These are phyloP conservation scores for Sinotaia quadrata DNA, from an alignment of 2,888 invertebrate genomes.

Conservation along the genomic window DNA sequence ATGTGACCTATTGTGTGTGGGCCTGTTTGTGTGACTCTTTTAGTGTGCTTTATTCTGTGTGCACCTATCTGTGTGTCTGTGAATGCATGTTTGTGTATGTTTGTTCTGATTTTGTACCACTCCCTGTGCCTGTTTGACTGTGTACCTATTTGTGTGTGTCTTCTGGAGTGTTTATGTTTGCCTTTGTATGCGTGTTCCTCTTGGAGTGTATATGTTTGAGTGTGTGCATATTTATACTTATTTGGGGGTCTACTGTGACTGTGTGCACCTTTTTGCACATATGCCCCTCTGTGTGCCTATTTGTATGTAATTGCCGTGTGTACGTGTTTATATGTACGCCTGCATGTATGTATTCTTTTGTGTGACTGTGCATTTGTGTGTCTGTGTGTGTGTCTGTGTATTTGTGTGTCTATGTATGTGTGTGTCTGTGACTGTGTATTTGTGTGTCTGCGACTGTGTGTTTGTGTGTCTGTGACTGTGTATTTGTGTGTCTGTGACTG, in stretches of 20 bases:
- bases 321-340: too few relatives aligned
- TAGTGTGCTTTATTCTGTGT: not conserved
- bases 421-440: too few relatives aligned
- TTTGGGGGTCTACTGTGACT: not conserved
- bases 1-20: not conserved
- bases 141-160: not conserved
- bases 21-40: not conserved
- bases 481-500: too few relatives aligned
- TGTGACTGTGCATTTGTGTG: too few relatives aligned
- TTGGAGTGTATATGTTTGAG: not conserved
- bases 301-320: too few relatives aligned
- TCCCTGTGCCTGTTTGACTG: not conserved
- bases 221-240: not conserved
- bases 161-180: constrained; percentile 1
- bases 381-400: too few relatives aligned
- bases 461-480: too few relatives aligned
- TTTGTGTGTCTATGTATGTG: too few relatives aligned
- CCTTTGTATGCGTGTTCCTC: not conserved
- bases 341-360: too few relatives aligned
- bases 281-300: not conserved
- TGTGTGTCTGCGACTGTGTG: too few relatives aligned
- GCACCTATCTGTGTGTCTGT: not conserved
- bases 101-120: not conserved
- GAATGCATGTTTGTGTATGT: not conserved
- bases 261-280: not conserved